Conservation (phyloP, 2,797 vertebrate genomes). For the Xyrichtys novacula region DNA sequence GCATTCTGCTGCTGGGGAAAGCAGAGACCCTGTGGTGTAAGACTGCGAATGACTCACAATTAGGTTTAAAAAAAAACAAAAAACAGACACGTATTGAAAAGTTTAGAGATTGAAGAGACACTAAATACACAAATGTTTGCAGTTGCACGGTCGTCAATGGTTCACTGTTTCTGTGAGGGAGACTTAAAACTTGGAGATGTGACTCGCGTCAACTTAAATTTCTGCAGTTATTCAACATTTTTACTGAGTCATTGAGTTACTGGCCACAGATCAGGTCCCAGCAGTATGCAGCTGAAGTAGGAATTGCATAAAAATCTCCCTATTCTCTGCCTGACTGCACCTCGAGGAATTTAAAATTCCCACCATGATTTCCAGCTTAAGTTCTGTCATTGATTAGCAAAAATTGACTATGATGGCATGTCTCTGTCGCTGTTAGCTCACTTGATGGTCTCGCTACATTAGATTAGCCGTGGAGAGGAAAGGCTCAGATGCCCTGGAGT, state of each 20-base stretch:
- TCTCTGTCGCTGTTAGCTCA: constrained; percentile 58
- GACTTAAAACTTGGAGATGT: background rate
- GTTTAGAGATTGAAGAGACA: constrained; percentile 18
- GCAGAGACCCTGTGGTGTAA: constrained; percentile 28
- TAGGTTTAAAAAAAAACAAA: constrained; percentile 49
- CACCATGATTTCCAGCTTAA: constrained; percentile 33
- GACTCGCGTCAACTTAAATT: constrained; percentile 13
- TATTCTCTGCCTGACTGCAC: constrained; percentile 4
- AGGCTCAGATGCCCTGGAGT: constrained; percentile 69
- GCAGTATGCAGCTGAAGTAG: constrained; percentile 1
- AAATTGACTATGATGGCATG: constrained; percentile 53
- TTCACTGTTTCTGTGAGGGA: background rate
- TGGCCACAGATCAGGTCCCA: constrained; percentile 2
- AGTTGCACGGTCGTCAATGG: background rate
- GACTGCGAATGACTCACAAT: constrained; percentile 42
- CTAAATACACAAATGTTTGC: background rate
- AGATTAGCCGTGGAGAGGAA: constrained; percentile 74
- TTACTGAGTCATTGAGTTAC: constrained; percentile 1
- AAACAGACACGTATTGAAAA: constrained; percentile 25
- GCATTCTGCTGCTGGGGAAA: constrained; percentile 39
- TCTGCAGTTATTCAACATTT: constrained; percentile 29
- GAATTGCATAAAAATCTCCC: background rate
- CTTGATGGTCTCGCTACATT: constrained; percentile 62
- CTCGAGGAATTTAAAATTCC: constrained; percentile 32
- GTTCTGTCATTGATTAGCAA: constrained; percentile 57